phyloP scores from a whole-genome alignment of 2,113 vertebrate genomes.

The Sinocyclocheilus maitianheensis region DNA sequence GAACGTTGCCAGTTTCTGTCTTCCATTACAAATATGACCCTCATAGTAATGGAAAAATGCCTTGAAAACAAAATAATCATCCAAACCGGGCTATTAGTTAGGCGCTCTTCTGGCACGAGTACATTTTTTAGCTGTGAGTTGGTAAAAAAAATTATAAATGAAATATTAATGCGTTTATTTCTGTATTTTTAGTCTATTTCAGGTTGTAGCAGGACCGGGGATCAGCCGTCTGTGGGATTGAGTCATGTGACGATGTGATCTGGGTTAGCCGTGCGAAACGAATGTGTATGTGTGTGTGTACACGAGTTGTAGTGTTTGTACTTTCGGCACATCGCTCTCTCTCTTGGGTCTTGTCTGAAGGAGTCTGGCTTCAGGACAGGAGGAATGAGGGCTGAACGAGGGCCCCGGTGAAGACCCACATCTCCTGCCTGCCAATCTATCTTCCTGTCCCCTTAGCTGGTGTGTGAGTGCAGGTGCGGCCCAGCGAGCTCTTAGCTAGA shows the following conservation, averaged over 20 bases:
- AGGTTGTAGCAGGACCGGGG: conserved; percentile 72
- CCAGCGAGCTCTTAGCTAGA: conserved; percentile 53
- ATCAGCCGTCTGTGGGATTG: conserved; percentile 69
- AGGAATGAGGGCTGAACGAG: conserved; percentile 44
- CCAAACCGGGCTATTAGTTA: conserved; percentile 56
- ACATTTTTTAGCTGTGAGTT: conserved; percentile 63
- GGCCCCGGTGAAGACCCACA: conserved; percentile 60
- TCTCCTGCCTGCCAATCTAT: conserved; percentile 68
- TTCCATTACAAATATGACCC: conserved; percentile 7
- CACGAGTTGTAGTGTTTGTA: conserved; percentile 42
- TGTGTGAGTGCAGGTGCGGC: conserved; percentile 56
- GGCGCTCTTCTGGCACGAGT: conserved; percentile 63
- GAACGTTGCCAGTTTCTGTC: conserved; percentile 1
- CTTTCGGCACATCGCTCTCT: conserved; percentile 40
- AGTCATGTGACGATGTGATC: conserved; percentile 74
- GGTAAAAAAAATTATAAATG: background rate
- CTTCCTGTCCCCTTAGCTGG: conserved; percentile 66
- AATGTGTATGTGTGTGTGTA: background rate
- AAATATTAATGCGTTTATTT: conserved; percentile 80
- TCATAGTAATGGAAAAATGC: conserved; percentile 31
- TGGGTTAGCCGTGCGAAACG: conserved; percentile 70
- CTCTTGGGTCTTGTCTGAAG: conserved; percentile 32
- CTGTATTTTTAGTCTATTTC: conserved; percentile 78
- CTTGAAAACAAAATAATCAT: conserved; percentile 61
- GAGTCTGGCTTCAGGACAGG: conserved; percentile 38